Conservation (phyloP, 2,113 vertebrate species). For the Formicarius rufipectus region DNA sequence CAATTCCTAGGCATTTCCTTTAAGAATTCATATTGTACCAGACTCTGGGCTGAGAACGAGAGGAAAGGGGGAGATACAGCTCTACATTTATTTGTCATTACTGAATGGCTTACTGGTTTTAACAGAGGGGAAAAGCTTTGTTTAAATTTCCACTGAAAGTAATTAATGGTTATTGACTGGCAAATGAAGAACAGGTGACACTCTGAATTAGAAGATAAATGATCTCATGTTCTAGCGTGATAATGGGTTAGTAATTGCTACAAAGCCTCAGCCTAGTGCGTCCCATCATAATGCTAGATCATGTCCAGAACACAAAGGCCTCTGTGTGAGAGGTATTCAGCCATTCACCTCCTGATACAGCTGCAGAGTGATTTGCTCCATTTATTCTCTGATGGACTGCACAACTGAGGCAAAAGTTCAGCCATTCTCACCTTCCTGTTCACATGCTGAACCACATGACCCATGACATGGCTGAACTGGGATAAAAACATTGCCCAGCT, state of each 20-base stretch:
- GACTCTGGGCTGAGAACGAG: constrained; percentile 59
- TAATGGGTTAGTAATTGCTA: constrained; percentile 87
- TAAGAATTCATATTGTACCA: constrained; percentile 69
- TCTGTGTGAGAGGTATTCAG: constrained; percentile 86
- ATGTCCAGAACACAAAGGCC: constrained; percentile 87
- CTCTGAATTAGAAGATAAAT: constrained; percentile 84
- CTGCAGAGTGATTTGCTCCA: constrained; percentile 90
- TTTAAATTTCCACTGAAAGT: constrained; percentile 80
- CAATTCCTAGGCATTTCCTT: constrained; percentile 85
- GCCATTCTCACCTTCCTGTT: constrained; percentile 91
- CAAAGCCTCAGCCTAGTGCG: constrained; percentile 66
- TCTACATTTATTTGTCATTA: constrained; percentile 80
- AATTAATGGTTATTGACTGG: constrained; percentile 85
- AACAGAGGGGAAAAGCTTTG: constrained; percentile 76
- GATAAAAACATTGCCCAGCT: constrained; percentile 63
- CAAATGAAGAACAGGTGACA: constrained; percentile 89
- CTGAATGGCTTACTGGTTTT: constrained; percentile 77
- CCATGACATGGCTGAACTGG: constrained; percentile 71
- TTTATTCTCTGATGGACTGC: constrained; percentile 93
- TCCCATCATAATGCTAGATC: constrained; percentile 81
- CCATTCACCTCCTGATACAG: constrained; percentile 74
- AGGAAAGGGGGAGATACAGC: constrained; percentile 49
- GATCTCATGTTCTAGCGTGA: constrained; percentile 82
- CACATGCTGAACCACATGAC: constrained; percentile 82
- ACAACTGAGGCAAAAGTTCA: constrained; percentile 91